Evolutionary conservation across 2,888 invertebrate species (phyloP).

Genomic region (Abrostola tripartita): DNA sequence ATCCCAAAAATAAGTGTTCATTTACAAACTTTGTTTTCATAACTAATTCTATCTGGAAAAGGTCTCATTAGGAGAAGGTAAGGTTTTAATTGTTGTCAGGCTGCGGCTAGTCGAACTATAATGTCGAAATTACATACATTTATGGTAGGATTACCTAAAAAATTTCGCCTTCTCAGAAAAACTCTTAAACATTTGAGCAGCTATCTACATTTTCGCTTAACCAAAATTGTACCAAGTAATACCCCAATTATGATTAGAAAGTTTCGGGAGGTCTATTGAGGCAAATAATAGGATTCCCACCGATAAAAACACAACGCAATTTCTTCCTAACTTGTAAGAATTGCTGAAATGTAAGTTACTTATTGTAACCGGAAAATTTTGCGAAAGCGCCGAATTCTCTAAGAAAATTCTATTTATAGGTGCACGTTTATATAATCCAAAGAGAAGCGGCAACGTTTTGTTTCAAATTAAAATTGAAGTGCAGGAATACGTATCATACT

Average conservation of each 20-base stretch:
- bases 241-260: constrained; percentile 34
- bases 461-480: constrained; percentile 1
- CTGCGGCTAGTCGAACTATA: constrained; percentile 16
- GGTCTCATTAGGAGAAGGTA: constrained; percentile 29
- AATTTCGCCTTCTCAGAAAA: constrained; percentile 21
- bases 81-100: constrained; percentile 29
- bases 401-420: constrained; percentile 12
- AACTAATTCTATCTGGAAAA: constrained; percentile 27
- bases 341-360: constrained; percentile 41
- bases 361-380: constrained; percentile 30
- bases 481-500: constrained; percentile 3
- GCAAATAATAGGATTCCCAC: constrained; percentile 33
- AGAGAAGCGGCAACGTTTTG: constrained; percentile 11
- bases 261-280: constrained; percentile 25
- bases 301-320: constrained; percentile 29
- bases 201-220: constrained; percentile 25
- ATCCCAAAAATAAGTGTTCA: constrained; percentile 22
- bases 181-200: constrained; percentile 28
- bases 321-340: constrained; percentile 23
- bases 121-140: constrained; percentile 20
- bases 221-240: constrained; percentile 25
- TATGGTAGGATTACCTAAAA: constrained; percentile 19
- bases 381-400: constrained; percentile 20
- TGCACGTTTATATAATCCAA: constrained; percentile 24
- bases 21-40: constrained; percentile 35